Conservation (phyloP, 1,140 invertebrate genomes). For the Xylocopa sonorina region DNA sequence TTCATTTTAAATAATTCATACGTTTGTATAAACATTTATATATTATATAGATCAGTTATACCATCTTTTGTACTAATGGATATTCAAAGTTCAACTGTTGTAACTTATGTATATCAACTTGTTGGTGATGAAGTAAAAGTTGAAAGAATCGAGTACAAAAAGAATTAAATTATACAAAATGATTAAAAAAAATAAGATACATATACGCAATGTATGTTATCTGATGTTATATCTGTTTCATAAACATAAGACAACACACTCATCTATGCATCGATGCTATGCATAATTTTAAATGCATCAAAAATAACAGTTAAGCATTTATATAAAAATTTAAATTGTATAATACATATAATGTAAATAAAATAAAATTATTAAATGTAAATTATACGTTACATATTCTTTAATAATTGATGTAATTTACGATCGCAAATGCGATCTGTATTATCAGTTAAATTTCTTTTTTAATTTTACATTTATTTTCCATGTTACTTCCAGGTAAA, state of each 20-base stretch:
- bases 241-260: conserved; percentile 11
- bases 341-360: conserved; percentile 55
- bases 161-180: conserved; percentile 83
- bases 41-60: conserved; percentile 87
- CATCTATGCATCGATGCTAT: conserved; percentile 24
- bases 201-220: background rate
- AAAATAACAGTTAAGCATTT: conserved; percentile 39
- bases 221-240: background rate
- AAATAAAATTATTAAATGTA: conserved; percentile 22
- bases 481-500: too few relatives aligned
- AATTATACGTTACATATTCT: background rate
- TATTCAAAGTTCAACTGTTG: conserved; percentile 98
- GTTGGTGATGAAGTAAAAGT: conserved; percentile 99
- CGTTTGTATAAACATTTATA: background rate
- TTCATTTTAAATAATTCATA: too few relatives aligned
- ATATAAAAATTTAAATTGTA: conserved; percentile 36
- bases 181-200: conserved; percentile 1
- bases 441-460: background rate
- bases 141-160: conserved; percentile 98
- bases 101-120: conserved; percentile 99
- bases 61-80: conserved; percentile 99
- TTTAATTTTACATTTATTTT: background rate
- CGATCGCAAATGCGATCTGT: background rate
- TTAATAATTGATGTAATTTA: background rate
- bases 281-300: conserved; percentile 5